These are phyloP conservation scores for Taphrorychus bicolor DNA, from an alignment of 2,888 invertebrate genomes.

Conservation along the genomic window DNA sequence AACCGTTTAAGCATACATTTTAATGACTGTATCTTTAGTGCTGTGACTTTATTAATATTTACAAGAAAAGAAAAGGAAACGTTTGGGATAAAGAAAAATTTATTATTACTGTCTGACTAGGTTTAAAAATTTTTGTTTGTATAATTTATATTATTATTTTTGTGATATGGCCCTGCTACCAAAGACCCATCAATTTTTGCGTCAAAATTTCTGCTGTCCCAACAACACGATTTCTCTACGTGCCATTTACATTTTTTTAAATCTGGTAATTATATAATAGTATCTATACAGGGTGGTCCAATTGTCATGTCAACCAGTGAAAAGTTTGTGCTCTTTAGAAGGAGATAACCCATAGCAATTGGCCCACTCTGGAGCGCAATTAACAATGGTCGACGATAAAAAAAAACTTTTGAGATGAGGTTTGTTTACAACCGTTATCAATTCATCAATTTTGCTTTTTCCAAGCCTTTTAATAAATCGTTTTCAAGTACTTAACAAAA, in stretches of 20 bases:
- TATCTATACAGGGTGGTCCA: too few species aligned
- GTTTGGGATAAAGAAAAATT: constrained; percentile 47
- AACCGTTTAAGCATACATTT: constrained; percentile 52
- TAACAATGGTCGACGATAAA: too few species aligned
- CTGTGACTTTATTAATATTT: constrained; percentile 56
- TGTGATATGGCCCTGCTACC: constrained; percentile 60
- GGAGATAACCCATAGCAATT: too few species aligned
- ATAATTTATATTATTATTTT: constrained; percentile 55
- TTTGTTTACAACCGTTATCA: constrained; percentile 15
- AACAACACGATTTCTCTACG: neutral
- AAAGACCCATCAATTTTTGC: constrained; percentile 2
- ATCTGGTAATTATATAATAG: neutral
- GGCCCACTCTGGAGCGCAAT: too few species aligned
- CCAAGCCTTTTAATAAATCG: neutral
- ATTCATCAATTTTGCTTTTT: too few species aligned
- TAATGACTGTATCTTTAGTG: constrained; percentile 61
- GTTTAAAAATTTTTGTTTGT: constrained; percentile 49
- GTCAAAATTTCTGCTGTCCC: neutral
- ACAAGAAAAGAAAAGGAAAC: too few species aligned
- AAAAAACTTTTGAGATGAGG: neutral
- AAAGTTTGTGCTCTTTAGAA: too few species aligned
- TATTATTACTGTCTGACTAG: constrained; percentile 55
- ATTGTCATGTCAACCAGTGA: too few species aligned
- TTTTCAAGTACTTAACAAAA: neutral
- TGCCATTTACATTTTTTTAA: neutral